Evolutionary conservation across 2,797 vertebrate genomes (phyloP), one percentile per base, ranked within the genome.

Genomic region (Oreortyx pictus): DNA sequence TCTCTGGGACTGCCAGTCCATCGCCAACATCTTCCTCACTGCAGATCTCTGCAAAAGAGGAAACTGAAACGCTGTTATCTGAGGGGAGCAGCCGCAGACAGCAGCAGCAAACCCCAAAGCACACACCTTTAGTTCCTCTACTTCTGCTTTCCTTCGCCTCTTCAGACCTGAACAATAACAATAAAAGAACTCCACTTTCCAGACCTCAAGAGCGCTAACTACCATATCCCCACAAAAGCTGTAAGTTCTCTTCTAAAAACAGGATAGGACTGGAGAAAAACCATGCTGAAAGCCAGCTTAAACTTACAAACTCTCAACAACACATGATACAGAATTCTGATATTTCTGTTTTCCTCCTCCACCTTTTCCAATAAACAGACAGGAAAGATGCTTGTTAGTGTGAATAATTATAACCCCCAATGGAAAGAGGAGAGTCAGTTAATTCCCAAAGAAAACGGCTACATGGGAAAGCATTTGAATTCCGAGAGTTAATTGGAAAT

Each of bases 271-370:
- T 88, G 78, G 90, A 35, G 64, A 67, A 82, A 76, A 91, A 35
- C 67, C 2, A 2, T 22, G 37, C n/a, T 77, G 89, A 23, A 74
- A 52, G 29, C 72, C 62, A 82, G 33, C 16, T 61, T 18, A 54
- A 82, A 68, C 27, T 85, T 70, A 70, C 23, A 66, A 91, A 94
- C 75, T 84, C 83, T 47, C 82, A 78, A 10, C 64, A 86, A 19
- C 44, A 46, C 4, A n/a, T 15, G 29, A 86, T 6, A 23, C 3
- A 35, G 7, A 80, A 80, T 80, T 85, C 66, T 71, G 71, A 71
- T 91, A 91, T 92, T 50, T 37, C 59, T 35, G 68, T 61, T 90
- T 94, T 94, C 90, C 81, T 91, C 67, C 84, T 94, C 82, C n/a
- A 82, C 23, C 29, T 88, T 41, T 80, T 54, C 72, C 68, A 84